Percentiles rank a stretch among this genome's conserved stretches.
phyloP scores from a whole-genome alignment of 37 sponge, comb jelly and placozoan species.

The Cliona cf. orientalis region DNA sequence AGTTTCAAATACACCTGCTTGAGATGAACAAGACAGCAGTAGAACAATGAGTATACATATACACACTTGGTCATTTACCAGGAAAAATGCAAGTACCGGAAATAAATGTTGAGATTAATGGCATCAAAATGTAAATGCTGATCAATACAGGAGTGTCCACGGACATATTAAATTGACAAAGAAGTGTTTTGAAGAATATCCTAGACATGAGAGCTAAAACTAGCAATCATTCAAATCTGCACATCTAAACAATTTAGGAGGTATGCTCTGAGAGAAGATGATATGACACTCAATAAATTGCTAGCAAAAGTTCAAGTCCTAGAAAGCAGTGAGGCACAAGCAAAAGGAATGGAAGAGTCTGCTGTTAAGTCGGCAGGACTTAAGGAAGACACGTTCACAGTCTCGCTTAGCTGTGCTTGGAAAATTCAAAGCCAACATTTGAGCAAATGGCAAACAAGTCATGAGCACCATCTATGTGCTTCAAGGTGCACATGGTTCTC shows the following conservation, averaged over 20 bases:
- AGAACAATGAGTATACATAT: slow-evolving; percentile 16
- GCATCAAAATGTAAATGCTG: too few species aligned
- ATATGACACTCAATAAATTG: slow-evolving; percentile 21
- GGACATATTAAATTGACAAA: too few species aligned
- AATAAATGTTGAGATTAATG: too few species aligned
- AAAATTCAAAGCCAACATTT: background rate
- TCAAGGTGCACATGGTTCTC: too few species aligned
- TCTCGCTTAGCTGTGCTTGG: background rate
- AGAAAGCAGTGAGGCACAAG: slow-evolving; percentile 44
- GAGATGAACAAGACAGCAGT: background rate
- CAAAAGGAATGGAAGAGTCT: slow-evolving; percentile 31
- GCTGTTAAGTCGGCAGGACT: background rate
- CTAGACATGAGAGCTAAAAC: slow-evolving; percentile 28
- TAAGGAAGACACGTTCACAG: background rate
- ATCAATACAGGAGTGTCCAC: too few species aligned
- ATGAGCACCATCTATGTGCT: background rate
- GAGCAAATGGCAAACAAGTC: background rate
- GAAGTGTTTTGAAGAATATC: too few species aligned
- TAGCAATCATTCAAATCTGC: slow-evolving; percentile 40
- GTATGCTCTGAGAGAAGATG: slow-evolving; percentile 31
- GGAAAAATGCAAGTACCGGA: background rate
- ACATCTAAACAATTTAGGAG: slow-evolving; percentile 22
- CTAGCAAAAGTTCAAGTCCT: slow-evolving; percentile 21
- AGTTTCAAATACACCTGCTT: background rate
- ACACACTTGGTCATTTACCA: background rate